Conservation (phyloP, 1,140 invertebrate genomes). For the Bombus sibiricus region DNA sequence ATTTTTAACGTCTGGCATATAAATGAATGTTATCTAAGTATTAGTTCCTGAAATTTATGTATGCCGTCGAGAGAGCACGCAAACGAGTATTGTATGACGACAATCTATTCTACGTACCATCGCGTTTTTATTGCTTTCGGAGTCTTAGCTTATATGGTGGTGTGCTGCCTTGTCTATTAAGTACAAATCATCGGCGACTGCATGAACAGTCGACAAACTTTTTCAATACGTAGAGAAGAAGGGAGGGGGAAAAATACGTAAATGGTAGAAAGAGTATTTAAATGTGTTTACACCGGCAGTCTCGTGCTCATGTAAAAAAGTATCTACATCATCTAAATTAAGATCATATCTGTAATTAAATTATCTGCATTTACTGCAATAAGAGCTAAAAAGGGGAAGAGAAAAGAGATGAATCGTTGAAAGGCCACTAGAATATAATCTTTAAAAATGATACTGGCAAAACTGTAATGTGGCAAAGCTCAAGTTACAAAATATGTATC, state of each 20-base stretch:
- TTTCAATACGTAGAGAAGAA: slow-evolving; percentile 39
- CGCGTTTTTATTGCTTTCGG: slow-evolving; percentile 65
- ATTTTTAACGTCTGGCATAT: slow-evolving; percentile 69
- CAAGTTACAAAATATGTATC: slow-evolving; percentile 37
- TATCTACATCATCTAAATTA: slow-evolving; percentile 60
- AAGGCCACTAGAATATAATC: slow-evolving; percentile 50
- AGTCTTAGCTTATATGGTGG: slow-evolving; percentile 64
- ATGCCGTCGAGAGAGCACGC: slow-evolving; percentile 61
- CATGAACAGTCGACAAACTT: slow-evolving; percentile 32
- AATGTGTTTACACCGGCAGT: slow-evolving; percentile 54
- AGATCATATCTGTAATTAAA: slow-evolving; percentile 63
- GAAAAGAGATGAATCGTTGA: slow-evolving; percentile 46
- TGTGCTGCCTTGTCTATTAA: slow-evolving; percentile 62
- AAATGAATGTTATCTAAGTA: slow-evolving; percentile 67
- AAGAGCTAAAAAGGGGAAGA: slow-evolving; percentile 43
- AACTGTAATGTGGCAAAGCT: slow-evolving; percentile 39
- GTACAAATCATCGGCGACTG: slow-evolving; percentile 60
- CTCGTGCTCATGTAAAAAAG: slow-evolving; percentile 55
- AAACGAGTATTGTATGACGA: slow-evolving; percentile 61
- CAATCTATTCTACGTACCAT: slow-evolving; percentile 51
- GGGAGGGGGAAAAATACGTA: slow-evolving; percentile 13
- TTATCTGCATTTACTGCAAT: slow-evolving; percentile 53
- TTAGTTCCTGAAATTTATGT: slow-evolving; percentile 71
- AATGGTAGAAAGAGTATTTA: slow-evolving; percentile 51
- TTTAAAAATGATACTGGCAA: slow-evolving; percentile 51